Conservation (phyloP, 2,888 invertebrate species). For the Pilophorus perplexus region DNA sequence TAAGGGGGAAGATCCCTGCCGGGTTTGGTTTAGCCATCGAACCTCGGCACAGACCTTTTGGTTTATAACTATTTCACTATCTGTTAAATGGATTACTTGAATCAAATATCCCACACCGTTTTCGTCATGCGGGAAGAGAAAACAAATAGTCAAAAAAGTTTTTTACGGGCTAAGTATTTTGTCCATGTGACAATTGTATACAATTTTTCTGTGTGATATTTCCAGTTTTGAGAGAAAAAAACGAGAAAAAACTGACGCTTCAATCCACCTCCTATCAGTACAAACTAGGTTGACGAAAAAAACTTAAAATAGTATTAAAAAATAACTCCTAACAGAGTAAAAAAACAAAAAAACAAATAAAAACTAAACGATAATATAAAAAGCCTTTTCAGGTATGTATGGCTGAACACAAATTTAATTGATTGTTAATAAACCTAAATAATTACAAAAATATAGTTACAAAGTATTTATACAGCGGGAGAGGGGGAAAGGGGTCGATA, state of each 20-base stretch:
- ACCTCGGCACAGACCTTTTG: conserved; percentile 31
- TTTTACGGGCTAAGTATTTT: no score
- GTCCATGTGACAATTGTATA: no score
- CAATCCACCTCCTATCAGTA: conserved; percentile 24
- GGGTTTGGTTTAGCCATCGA: conserved; percentile 3
- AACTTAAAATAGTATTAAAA: conserved; percentile 11
- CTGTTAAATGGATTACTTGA: conserved; percentile 15
- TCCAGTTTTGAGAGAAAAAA: neutral
- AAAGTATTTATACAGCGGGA: conserved; percentile 43
- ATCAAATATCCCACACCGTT: conserved; percentile 34
- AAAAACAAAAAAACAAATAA: conserved; percentile 18
- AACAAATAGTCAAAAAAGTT: no score
- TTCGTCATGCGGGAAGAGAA: no score
- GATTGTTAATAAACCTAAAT: conserved; percentile 46
- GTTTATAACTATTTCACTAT: conserved; percentile 30
- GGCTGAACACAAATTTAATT: conserved; percentile 48
- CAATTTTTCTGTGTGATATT: conserved; percentile 27
- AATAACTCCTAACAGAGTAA: conserved; percentile 2
- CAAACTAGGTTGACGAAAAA: conserved; percentile 13
- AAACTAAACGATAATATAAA: conserved; percentile 34
- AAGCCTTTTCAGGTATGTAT: conserved; percentile 39
- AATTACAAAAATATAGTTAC: conserved; percentile 46
- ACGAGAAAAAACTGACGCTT: conserved; percentile 1
- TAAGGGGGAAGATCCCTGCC: conserved; percentile 26
- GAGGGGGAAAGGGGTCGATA: neutral